Conservation (phyloP, 2,113 vertebrate species). For the Muscicapa adusta region DNA sequence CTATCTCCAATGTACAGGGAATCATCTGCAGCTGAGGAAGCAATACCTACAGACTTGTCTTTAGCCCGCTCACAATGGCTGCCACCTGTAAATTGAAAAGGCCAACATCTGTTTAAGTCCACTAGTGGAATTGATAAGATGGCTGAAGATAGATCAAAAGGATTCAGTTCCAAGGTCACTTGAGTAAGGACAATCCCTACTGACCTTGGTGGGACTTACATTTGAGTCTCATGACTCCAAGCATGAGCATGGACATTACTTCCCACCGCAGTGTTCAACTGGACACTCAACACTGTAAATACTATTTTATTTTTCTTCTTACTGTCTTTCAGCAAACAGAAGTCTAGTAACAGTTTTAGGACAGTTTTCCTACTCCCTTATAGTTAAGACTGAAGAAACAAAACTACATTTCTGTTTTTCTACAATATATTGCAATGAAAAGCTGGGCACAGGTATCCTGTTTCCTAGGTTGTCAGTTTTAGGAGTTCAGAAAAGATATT, state of each 20-base stretch:
- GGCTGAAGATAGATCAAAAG: background rate
- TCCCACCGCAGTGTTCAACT: background rate
- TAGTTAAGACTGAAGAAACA: background rate
- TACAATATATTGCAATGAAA: background rate
- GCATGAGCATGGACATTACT: accelerated
- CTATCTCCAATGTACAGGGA: background rate
- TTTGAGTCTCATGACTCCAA: background rate
- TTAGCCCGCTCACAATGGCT: background rate
- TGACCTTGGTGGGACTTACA: background rate
- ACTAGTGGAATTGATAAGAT: background rate
- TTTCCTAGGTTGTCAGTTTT: background rate
- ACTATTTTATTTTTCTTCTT: background rate
- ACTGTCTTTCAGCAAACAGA: background rate
- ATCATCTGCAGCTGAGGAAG: background rate
- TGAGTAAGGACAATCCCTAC: background rate
- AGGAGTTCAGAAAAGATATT: background rate
- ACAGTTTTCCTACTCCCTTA: background rate
- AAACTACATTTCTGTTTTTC: background rate
- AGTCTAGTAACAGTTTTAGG: background rate
- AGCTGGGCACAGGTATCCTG: background rate
- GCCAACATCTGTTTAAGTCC: background rate
- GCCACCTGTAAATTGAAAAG: background rate
- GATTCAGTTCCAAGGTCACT: background rate
- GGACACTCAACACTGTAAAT: background rate
- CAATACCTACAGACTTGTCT: background rate